phyloP scores from a whole-genome alignment of 53 echinoderm and acorn worm genomes.

The Stichopus horrens region DNA sequence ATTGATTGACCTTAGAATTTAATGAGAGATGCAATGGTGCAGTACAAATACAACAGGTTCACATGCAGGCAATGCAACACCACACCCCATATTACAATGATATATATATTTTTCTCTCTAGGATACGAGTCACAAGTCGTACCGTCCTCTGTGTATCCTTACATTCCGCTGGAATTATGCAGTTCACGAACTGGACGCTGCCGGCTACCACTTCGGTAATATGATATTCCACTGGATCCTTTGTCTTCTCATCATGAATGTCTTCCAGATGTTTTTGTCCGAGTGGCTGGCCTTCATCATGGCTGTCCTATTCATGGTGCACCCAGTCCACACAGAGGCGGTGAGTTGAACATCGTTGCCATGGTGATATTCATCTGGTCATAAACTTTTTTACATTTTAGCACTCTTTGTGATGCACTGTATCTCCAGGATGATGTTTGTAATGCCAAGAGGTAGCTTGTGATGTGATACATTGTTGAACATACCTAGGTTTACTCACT shows the following conservation, averaged over 20 bases:
- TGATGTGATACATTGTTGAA: too few species aligned
- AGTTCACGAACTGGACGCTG: conserved; percentile 59
- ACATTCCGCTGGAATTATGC: conserved; percentile 92
- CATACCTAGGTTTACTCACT: too few species aligned
- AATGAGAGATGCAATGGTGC: too few species aligned
- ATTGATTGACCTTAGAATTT: too few species aligned
- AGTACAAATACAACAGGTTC: too few species aligned
- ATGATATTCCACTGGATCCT: conserved; percentile 72
- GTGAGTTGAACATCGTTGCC: conserved; percentile 58
- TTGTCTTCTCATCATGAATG: conserved; percentile 62
- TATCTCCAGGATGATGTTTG: too few species aligned
- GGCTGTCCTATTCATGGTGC: conserved; percentile 78
- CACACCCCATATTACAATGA: too few species aligned
- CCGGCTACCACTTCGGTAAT: conserved; percentile 81
- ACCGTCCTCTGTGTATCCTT: conserved; percentile 82
- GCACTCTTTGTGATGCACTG: too few species aligned
- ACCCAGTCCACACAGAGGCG: conserved; percentile 92
- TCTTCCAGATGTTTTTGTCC: conserved; percentile 63
- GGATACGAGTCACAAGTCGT: conserved; percentile 92
- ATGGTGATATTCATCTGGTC: background rate
- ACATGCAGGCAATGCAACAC: too few species aligned
- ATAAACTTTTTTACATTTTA: too few species aligned
- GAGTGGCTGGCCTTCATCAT: conserved; percentile 51
- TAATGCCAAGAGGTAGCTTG: too few species aligned
- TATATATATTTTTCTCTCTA: conserved; percentile 23